Evolutionary conservation across 2,888 invertebrate genomes (phyloP).

Genomic region (Scaptomyza parva): DNA sequence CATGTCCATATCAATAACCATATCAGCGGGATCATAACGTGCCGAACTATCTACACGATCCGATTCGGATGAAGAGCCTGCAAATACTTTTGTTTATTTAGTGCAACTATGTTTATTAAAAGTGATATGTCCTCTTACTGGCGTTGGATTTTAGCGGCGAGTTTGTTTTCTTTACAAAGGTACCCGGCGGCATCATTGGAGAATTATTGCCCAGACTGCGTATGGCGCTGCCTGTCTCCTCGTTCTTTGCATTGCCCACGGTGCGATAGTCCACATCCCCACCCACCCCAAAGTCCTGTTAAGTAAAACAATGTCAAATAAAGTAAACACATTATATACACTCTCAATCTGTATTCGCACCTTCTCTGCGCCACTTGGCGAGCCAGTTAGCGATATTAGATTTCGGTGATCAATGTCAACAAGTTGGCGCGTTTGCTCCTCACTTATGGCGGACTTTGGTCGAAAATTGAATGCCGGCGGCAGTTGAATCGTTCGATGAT

Average conservation of each 20-base stretch:
- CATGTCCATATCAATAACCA: constrained; percentile 94
- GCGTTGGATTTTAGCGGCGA: constrained; percentile 81
- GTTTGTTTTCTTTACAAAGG: constrained; percentile 49
- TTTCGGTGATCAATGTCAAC: constrained; percentile 94
- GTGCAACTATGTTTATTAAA: neutral
- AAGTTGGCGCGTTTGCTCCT: constrained; percentile 84
- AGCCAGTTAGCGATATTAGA: constrained; percentile 92
- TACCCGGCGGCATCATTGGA: constrained; percentile 69
- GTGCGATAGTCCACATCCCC: constrained; percentile 82
- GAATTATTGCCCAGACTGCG: constrained; percentile 54
- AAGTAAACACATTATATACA: neutral
- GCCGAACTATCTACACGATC: constrained; percentile 78
- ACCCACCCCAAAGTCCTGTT: constrained; percentile 73
- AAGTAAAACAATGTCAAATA: neutral
- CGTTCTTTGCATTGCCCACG: constrained; percentile 34
- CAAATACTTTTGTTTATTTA: neutral
- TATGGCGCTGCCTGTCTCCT: constrained; percentile 50
- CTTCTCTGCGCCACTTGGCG: constrained; percentile 85
- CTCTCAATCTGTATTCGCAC: constrained; percentile 26
- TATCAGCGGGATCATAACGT: constrained; percentile 87
- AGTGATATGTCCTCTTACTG: constrained; percentile 65
- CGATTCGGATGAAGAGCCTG: constrained; percentile 79
- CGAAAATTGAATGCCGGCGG: constrained; percentile 84
- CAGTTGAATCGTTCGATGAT: constrained; percentile 87
- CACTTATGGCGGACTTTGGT: constrained; percentile 75